Base-by-base conservation (phyloP, 2,797 vertebrate species). In the Phataginus tricuspis region DNA sequence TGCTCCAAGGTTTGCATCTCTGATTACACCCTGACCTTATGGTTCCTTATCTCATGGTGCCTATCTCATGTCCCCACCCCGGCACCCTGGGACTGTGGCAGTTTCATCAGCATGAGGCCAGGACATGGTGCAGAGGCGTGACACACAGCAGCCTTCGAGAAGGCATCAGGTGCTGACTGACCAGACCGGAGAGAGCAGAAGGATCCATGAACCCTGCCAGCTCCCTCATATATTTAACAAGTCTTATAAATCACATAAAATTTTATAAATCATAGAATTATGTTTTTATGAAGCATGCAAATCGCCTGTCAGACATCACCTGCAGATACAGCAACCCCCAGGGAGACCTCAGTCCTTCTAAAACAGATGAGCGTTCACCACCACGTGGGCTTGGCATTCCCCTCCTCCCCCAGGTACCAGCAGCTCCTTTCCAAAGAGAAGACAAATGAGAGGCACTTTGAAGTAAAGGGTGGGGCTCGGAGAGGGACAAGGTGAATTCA, bases 251-350 rank as follows among this genome's bases (percentile, higher is more conserved):
- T 88, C 94, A 86, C 66, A 90, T 88, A 75, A 87, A 63, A 75
- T 85, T 96, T 93, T 95, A 96, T 96, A 90, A 85, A 78, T 95
- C 80, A 45, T 82, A 90, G 88, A 95, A 95, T 95, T 94, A 79
- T n/a, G 9, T 39, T 93, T 96, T 96, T 96, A 96, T 51, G 34
- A 80, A 90, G 82, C 91, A 74, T 92, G 82, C 34, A 94, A 91
- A 95, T 96, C 72, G 71, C 77, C 96, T 88, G 29, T 82, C 75
- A 94, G 87, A 78, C 4, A 75, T 34, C 77, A 83, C 90, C 77
- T 92, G 87, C 86, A 82, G 87, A 91, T 87, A 51, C 5, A 23
- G 37, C 34, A 84, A 68, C 27, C n/a, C 8, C 57, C 57, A 69
- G 66, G 75, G 72, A 88, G 51, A 75, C 1, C 29, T 68, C 4